Evolutionary conservation across 2,888 invertebrate species (phyloP), one percentile per base, ranked within the genome.

Genomic region (Ectemnius lituratus): DNA sequence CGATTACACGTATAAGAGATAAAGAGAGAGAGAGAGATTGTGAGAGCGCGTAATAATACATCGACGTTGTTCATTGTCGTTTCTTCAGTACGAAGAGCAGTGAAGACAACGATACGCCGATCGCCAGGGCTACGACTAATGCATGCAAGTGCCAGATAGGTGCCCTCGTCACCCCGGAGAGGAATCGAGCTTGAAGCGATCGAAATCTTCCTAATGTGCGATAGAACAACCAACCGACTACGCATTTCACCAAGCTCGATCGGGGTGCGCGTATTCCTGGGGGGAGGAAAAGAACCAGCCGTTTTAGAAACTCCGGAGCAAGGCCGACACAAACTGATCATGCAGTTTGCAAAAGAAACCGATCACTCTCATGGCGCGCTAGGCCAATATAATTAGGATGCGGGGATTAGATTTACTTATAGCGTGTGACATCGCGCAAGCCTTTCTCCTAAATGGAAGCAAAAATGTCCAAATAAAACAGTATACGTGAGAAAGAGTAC

Each of bases 31-130:
- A 37, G 37, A 37, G 37, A 37, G 37, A 37, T 5, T 6, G 37
- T 8, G 2, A 37, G 37, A 45, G 45, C n/a, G 28, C 13, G 49
- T 1, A 3, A 4, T 14, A 52, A 5, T 16, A n/a, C 16, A 16
- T 5, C 52, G 52, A 52, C 16, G n/a, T 52, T 52, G 52, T 45
- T 62, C 47, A 47, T 62, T 62, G 62, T 46, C 47, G 23, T 45
- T 18, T 59, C 23, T 28, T 52, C 14, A 16, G n/a, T 52, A 14
- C n/a, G 14, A 13, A 52, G 52, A 14, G n/a, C 14, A 52, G 52
- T n/a, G n/a, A 52, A 52, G 52, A 52, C 52, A 52, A 52, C 52
- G 52, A 52, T 16, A 52, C 52, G 16, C 52, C 37, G 8, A 16
- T n/a, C 52, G 37, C 52, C 52, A 52, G 14, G 52, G 52, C 16